These are phyloP conservation scores for Drosophila virilis DNA, from an alignment of 1,140 invertebrate genomes.

Conservation along the genomic window DNA sequence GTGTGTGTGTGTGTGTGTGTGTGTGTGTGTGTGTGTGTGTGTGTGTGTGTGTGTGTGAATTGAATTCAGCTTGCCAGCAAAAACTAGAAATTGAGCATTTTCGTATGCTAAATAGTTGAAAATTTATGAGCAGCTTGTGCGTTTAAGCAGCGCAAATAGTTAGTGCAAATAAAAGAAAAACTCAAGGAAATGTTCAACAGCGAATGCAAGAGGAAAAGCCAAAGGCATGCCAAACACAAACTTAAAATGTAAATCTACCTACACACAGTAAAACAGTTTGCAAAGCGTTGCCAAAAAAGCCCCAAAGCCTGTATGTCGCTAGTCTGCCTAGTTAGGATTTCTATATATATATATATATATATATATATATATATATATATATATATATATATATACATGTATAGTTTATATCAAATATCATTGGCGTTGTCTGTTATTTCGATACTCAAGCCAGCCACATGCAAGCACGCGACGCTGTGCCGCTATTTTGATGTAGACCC, in stretches of 20 bases:
- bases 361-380: neutral
- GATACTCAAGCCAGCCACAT: conserved; percentile 69
- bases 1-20: conserved; percentile 1
- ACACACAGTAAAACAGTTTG: conserved; percentile 41
- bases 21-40: neutral
- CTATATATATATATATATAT: conserved; percentile 2
- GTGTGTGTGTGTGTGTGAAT: conserved; percentile 21
- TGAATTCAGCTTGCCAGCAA: conserved; percentile 53
- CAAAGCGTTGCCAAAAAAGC: conserved; percentile 37
- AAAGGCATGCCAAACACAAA: conserved; percentile 39
- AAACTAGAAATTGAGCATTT: conserved; percentile 41
- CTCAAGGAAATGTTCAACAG: conserved; percentile 2
- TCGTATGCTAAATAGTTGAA: conserved; percentile 66
- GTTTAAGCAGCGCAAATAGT: conserved; percentile 29
- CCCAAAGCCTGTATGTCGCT: conserved; percentile 3
- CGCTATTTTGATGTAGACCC: conserved; percentile 40
- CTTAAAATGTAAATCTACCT: conserved; percentile 46
- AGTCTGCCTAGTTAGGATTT: conserved; percentile 4
- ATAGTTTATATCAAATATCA: neutral
- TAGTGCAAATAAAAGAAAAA: conserved; percentile 35
- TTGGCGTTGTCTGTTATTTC: conserved; percentile 6
- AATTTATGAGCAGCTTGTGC: conserved; percentile 64
- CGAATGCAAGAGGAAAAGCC: neutral
- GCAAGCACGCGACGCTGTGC: conserved; percentile 54
- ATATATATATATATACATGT: conserved; percentile 1